Conservation (phyloP, 2,113 vertebrate species). For the Epinephelus lanceolatus region DNA sequence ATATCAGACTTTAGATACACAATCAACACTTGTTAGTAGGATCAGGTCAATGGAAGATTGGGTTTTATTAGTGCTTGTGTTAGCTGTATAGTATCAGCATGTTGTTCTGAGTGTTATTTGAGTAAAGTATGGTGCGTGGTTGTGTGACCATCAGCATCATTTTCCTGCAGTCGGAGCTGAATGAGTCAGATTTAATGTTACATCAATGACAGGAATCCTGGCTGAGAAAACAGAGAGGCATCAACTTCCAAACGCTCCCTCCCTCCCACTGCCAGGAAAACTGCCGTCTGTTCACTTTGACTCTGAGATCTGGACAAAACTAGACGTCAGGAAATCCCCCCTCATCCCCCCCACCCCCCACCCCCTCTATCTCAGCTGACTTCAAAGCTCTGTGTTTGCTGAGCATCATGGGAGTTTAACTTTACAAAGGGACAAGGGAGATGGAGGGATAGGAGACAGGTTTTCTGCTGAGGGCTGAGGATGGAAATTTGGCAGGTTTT, state of each 20-base stretch:
- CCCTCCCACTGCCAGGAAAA: slow-evolving; percentile 23
- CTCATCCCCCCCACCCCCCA: not conserved
- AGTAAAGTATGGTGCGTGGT: not conserved
- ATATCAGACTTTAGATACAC: no score
- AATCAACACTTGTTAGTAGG: not conserved
- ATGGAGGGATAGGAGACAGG: slow-evolving; percentile 25
- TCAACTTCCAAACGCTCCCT: slow-evolving; percentile 23
- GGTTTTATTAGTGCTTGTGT: not conserved
- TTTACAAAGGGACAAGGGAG: slow-evolving; percentile 51
- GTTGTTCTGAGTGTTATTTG: not conserved
- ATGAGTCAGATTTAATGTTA: slow-evolving; percentile 54
- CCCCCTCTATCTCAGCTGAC: slow-evolving; percentile 19
- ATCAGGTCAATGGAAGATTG: no score
- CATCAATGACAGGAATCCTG: slow-evolving; percentile 56
- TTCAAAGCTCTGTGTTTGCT: slow-evolving; percentile 62
- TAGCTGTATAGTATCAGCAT: not conserved
- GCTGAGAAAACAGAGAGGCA: slow-evolving; percentile 30
- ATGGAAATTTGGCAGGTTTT: slow-evolving; percentile 54
- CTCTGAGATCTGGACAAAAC: slow-evolving; percentile 39
- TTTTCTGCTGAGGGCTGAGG: slow-evolving; percentile 52
- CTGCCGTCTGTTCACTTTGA: slow-evolving; percentile 60
- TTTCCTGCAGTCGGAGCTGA: slow-evolving; percentile 33
- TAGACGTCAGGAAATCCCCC: slow-evolving; percentile 49
- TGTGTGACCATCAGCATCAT: slow-evolving; percentile 17
- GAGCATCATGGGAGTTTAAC: slow-evolving; percentile 74